phyloP scores from a whole-genome alignment of 2,888 invertebrate species.

The Drosophila setosimentum region DNA sequence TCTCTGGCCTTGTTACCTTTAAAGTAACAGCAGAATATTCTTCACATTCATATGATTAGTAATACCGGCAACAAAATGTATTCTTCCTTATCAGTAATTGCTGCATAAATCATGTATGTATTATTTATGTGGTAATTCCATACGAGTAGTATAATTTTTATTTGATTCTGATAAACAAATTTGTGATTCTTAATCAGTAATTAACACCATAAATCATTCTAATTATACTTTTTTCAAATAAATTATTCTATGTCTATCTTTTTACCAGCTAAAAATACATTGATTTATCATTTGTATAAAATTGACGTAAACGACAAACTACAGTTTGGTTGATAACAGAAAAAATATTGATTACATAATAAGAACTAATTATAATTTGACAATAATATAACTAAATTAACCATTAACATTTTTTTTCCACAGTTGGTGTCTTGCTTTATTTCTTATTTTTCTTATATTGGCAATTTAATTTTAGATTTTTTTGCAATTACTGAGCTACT shows the following conservation, averaged over 20 bases:
- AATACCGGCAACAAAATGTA: not conserved
- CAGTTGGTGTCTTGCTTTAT: not conserved
- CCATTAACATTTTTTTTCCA: not conserved
- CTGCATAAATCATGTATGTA: not conserved
- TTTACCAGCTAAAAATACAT: not conserved
- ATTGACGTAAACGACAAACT: not conserved
- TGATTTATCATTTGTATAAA: not conserved
- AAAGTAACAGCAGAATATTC: not conserved
- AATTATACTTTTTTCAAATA: not conserved
- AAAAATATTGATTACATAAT: not conserved
- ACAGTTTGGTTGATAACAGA: not conserved
- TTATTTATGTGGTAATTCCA: not conserved
- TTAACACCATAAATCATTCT: not conserved
- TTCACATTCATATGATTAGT: not conserved
- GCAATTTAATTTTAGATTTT: not conserved
- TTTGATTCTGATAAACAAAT: not conserved
- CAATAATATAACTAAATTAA: not conserved
- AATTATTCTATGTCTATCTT: not conserved
- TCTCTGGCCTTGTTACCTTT: not conserved
- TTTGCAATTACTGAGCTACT: not conserved
- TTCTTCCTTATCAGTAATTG: not conserved
- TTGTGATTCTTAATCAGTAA: not conserved
- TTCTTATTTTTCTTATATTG: not conserved
- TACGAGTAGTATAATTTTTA: too few relatives aligned
- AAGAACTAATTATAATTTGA: not conserved